A percentile compares a stretch with the other conserved stretches of the same genome.
phyloP scores from a whole-genome alignment of 1,140 invertebrate genomes.

The Spodoptera litura region DNA sequence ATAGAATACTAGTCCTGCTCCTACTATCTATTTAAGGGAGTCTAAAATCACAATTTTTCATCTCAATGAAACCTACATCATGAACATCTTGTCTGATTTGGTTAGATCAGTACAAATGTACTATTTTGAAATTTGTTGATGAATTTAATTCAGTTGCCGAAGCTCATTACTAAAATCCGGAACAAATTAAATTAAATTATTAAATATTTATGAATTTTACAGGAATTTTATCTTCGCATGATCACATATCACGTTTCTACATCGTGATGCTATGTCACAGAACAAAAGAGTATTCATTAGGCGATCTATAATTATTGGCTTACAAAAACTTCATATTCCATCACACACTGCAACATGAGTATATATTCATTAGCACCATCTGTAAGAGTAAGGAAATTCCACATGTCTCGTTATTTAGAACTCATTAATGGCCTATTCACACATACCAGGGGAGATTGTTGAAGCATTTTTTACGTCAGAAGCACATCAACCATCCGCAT shows the following conservation, averaged over 20 bases:
- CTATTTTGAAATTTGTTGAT: too few species aligned
- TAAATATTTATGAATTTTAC: not conserved
- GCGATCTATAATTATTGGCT: slow-evolving; percentile 10
- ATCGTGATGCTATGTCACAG: not conserved
- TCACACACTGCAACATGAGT: slow-evolving; percentile 21
- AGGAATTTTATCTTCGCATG: not conserved
- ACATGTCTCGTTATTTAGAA: slow-evolving; percentile 50
- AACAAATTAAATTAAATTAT: too few species aligned
- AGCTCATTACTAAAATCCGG: too few species aligned
- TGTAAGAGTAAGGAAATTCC: slow-evolving; percentile 46
- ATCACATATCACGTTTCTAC: not conserved
- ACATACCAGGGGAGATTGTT: slow-evolving; percentile 35
- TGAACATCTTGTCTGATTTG: too few species aligned
- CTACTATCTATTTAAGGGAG: too few species aligned
- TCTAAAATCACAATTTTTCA: too few species aligned
- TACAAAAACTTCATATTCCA: slow-evolving; percentile 21
- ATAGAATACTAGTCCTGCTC: too few species aligned
- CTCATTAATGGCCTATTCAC: slow-evolving; percentile 49
- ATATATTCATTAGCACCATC: slow-evolving; percentile 46
- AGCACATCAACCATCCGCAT: slow-evolving; percentile 38
- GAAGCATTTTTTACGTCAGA: slow-evolving; percentile 21
- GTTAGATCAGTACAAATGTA: too few species aligned
- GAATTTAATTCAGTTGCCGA: too few species aligned
- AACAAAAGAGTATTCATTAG: not conserved
- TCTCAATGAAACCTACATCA: too few species aligned